Percentiles rank a stretch among this genome's conserved stretches.
Conservation (phyloP, 2,797 vertebrate species). For the Oceanodroma leucorhoa region DNA sequence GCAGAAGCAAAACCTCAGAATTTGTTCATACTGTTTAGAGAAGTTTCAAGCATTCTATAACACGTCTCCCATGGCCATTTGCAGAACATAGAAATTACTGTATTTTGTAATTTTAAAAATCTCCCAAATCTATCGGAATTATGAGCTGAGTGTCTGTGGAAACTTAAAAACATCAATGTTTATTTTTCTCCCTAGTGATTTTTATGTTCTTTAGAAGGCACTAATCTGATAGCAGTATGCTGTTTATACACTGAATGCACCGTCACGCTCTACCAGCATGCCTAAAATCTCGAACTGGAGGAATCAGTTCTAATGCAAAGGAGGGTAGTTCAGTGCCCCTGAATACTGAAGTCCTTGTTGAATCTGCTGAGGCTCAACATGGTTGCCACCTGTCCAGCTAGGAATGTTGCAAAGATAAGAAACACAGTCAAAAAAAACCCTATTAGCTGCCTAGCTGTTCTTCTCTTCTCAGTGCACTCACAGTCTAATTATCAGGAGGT, state of each 20-base stretch:
- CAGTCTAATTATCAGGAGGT: not conserved
- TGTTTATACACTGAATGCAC: not conserved
- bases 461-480: not conserved
- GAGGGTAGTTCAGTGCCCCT: not conserved
- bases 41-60: not conserved
- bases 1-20: not conserved
- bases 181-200: not conserved
- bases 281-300: not conserved
- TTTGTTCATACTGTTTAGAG: not conserved
- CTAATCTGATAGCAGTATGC: not conserved
- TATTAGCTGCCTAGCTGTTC: not conserved
- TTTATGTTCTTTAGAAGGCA: not conserved
- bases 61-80: not conserved
- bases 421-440: not conserved
- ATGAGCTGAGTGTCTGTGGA: not conserved
- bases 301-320: slow-evolving; percentile 9
- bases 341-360: not conserved
- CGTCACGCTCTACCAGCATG: not conserved
- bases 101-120: not conserved
- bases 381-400: not conserved
- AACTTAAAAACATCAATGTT: not conserved
- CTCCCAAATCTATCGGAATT: not conserved
- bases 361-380: not conserved
- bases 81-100: not conserved
- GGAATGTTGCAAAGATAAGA: not conserved